Conservation (phyloP, 2,113 vertebrate genomes). For the Sturnus vulgaris region DNA sequence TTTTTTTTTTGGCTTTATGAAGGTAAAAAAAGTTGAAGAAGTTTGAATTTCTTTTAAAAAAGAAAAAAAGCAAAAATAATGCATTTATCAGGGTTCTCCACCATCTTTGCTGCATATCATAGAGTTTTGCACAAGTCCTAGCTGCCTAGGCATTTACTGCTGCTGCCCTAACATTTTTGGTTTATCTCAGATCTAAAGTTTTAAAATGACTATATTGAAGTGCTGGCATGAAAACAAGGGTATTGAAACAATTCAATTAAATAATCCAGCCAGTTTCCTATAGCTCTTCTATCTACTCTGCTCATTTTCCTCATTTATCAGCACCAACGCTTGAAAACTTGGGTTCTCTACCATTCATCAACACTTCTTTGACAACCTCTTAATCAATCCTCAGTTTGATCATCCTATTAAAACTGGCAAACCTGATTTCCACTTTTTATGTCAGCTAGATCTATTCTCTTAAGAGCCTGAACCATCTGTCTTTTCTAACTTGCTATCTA, state of each 20-base stretch:
- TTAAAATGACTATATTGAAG: neutral
- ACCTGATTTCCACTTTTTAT: neutral
- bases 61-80: neutral
- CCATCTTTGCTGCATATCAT: neutral
- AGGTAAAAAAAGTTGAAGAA: neutral
- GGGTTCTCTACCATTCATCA: neutral
- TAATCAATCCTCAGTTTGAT: neutral
- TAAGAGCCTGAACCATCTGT: neutral
- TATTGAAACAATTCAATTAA: neutral
- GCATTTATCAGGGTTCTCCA: neutral
- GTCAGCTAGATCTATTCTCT: neutral
- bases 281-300: neutral
- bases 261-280: neutral
- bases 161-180: neutral
- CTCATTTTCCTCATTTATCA: neutral
- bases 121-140: neutral
- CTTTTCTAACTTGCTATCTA: neutral
- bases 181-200: neutral
- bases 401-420: neutral
- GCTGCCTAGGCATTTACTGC: neutral
- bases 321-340: neutral
- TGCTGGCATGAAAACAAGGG: neutral
- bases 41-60: rapidly evolving
- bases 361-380: neutral
- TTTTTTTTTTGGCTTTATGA: neutral